Evolutionary conservation across 2,888 invertebrate species (phyloP).

Genomic region (Stenodera caucasica): DNA sequence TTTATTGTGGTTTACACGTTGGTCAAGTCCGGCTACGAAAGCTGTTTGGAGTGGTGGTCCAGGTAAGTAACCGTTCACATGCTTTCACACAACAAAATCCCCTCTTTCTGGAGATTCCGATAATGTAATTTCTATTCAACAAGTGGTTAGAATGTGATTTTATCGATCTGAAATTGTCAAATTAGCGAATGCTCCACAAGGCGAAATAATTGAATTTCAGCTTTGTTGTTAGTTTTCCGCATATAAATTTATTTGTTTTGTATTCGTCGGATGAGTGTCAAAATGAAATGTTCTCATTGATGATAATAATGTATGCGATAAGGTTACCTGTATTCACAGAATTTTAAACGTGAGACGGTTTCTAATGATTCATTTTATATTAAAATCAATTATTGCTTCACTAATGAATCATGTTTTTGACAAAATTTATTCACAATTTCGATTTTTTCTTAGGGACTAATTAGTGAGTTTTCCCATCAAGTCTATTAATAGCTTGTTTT

Average conservation of each 20-base stretch:
- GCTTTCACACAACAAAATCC: neutral
- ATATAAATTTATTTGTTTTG: neutral
- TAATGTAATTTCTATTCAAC: neutral
- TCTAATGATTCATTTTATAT: too few relatives aligned
- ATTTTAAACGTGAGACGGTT: too few relatives aligned
- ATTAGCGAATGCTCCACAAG: too few relatives aligned
- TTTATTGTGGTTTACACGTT: neutral
- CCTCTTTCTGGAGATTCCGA: neutral
- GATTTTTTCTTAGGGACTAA: too few relatives aligned
- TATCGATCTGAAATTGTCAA: neutral
- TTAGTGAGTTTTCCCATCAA: too few relatives aligned
- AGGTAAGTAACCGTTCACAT: conserved; percentile 3
- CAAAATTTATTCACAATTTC: too few relatives aligned
- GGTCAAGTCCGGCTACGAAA: neutral
- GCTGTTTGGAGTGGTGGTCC: neutral
- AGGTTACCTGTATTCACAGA: too few relatives aligned
- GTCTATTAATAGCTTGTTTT: too few relatives aligned
- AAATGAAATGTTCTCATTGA: neutral
- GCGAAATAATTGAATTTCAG: neutral
- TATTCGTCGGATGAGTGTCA: neutral
- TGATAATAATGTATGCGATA: too few relatives aligned
- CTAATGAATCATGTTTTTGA: too few relatives aligned
- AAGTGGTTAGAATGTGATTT: neutral
- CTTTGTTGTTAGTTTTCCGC: neutral
- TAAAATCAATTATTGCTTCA: too few relatives aligned